Evolutionary conservation across 92 coral and sea anemone species (phyloP), one percentile per base, ranked within the genome.

Genomic region (Porites divaricata): DNA sequence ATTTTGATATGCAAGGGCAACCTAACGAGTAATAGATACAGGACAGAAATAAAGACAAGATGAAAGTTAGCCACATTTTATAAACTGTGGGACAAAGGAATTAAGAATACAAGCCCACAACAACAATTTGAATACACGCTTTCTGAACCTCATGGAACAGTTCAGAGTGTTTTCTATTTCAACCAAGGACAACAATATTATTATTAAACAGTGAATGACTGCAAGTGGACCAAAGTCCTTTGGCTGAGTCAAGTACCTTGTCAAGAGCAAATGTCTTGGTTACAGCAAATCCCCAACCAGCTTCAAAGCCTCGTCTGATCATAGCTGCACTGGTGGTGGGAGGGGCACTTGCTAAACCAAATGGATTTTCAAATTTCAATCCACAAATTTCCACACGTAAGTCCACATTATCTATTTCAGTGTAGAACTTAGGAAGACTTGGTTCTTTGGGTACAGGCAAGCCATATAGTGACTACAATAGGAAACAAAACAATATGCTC

Each of bases 221-320:
- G 11, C 16, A 2, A 41, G 54, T 56, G 70, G 1, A 21, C 20
- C 12, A 28, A 67, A 0, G 41, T 66, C 35, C 19, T 19, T 66
- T 19, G 12, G 10, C 11, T 16, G 0, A 15, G 58, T 28, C 1
- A 63, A 7, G 20, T 63, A 96, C 99, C 99, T 96, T 96, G 82
- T 96, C 98, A 58, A 96, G 84, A 26, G 91, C 89, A 83, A 92
- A 96, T 8, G 99, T 96, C 81, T 96, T 96, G 1, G 98, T 94
- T 76, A 96, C 90, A 9, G 96, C 98, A 89, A 96, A 96, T 11
- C 99, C 99, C 99, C 99, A 96, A 62, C 99, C 99, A 63, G 98
- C 98, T 81, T 96, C 95, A 80, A 87, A 93, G 1, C 98, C 99
- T 50, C 99, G 92, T 75, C 99, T 92, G 86, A 96, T 96, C 99